phyloP scores from a whole-genome alignment of 1,140 invertebrate species.

The Drosophila mojavensis region DNA sequence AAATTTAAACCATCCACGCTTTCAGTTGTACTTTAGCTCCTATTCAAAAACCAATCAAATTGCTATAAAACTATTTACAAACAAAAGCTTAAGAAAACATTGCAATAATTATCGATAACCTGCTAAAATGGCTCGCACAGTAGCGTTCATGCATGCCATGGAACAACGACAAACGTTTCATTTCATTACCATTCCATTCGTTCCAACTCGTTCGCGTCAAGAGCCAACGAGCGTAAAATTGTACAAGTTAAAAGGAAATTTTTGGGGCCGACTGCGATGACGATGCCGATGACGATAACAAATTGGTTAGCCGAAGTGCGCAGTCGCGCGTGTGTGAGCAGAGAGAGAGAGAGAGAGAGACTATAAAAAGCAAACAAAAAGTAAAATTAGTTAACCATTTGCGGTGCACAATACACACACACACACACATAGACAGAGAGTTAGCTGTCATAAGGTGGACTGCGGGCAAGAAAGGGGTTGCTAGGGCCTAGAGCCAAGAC shows the following conservation, averaged over 20 bases:
- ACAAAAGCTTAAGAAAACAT: background rate
- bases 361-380: slow-evolving; percentile 35
- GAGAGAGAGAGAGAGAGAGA: slow-evolving; percentile 1
- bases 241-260: slow-evolving; percentile 70
- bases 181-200: slow-evolving; percentile 43
- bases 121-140: slow-evolving; percentile 8
- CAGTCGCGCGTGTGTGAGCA: slow-evolving; percentile 66
- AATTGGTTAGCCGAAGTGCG: slow-evolving; percentile 31
- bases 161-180: slow-evolving; percentile 1
- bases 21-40: no score
- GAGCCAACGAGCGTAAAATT: slow-evolving; percentile 73
- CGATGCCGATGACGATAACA: slow-evolving; percentile 30
- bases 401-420: slow-evolving; percentile 10
- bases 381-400: slow-evolving; percentile 69
- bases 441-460: slow-evolving; percentile 13
- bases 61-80: no score
- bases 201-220: slow-evolving; percentile 24
- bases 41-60: no score
- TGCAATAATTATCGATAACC: slow-evolving; percentile 27
- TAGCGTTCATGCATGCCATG: background rate
- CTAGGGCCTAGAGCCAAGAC: background rate
- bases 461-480: slow-evolving; percentile 24
- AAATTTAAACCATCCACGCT: background rate
- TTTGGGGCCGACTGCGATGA: slow-evolving; percentile 1
- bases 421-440: background rate